Percentiles rank a stretch among this genome's conserved stretches.
phyloP scores from a whole-genome alignment of 2,888 invertebrate species.

The Megastigmus dorsalis region DNA sequence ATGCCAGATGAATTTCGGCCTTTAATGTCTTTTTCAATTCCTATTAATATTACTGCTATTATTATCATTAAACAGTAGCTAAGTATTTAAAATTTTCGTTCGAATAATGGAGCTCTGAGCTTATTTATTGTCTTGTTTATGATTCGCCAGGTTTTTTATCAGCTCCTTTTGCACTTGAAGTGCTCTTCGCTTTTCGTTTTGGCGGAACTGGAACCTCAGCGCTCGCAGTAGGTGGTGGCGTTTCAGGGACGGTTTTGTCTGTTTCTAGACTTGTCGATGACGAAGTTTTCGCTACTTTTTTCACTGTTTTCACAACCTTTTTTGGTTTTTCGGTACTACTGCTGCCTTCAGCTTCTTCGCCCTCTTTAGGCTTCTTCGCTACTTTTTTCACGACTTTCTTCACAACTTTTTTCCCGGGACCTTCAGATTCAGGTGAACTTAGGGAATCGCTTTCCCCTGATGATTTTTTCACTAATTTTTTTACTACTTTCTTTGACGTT shows the following conservation, averaged over 20 bases:
- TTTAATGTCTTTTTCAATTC: background rate
- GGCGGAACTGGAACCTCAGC: conserved; percentile 75
- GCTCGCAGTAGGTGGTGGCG: conserved; percentile 75
- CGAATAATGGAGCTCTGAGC: conserved; percentile 6
- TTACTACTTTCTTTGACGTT: conserved; percentile 39
- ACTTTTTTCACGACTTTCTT: conserved; percentile 77
- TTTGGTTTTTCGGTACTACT: conserved; percentile 59
- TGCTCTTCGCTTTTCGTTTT: conserved; percentile 66
- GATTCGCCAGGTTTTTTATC: conserved; percentile 60
- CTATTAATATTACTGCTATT: background rate
- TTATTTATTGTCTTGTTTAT: conserved; percentile 28
- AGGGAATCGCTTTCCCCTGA: conserved; percentile 57
- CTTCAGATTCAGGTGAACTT: conserved; percentile 62
- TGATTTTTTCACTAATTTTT: conserved; percentile 60
- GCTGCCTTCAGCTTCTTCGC: conserved; percentile 52
- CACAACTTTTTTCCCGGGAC: conserved; percentile 69
- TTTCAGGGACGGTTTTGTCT: conserved; percentile 74
- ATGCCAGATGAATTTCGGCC: conserved; percentile 9
- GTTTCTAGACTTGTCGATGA: conserved; percentile 70
- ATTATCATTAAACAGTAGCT: no score
- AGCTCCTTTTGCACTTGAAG: conserved; percentile 53
- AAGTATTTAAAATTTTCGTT: conserved; percentile 12
- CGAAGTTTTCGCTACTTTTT: conserved; percentile 74
- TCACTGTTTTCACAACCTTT: conserved; percentile 68
- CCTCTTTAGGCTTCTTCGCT: conserved; percentile 63